These are phyloP conservation scores for Istiophorus platypterus DNA, from an alignment of 2,113 vertebrate genomes.

Conservation along the genomic window DNA sequence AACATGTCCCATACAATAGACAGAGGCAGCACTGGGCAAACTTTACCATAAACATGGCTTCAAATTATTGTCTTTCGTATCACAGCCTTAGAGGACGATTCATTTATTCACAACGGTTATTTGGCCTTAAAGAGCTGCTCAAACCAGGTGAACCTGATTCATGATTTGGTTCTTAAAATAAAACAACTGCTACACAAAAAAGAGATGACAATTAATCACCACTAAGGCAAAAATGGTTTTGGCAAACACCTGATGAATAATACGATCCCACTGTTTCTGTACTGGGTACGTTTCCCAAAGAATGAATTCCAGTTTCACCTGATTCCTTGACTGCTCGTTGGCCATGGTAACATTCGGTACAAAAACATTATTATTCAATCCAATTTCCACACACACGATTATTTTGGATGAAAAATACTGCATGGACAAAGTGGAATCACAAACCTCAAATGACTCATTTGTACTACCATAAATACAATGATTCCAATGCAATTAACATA, in stretches of 20 bases:
- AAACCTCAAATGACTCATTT: conserved; percentile 45
- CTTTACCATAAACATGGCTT: conserved; percentile 43
- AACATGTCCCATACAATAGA: conserved; percentile 68
- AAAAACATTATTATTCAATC: conserved; percentile 34
- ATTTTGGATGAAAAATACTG: conserved; percentile 59
- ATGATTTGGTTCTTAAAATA: conserved; percentile 37
- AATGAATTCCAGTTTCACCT: conserved; percentile 37
- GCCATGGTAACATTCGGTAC: neutral
- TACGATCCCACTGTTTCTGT: neutral
- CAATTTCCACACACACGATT: conserved; percentile 53
- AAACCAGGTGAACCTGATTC: conserved; percentile 46
- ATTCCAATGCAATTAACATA: conserved; percentile 42
- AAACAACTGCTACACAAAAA: conserved; percentile 19
- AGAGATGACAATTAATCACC: conserved; percentile 6
- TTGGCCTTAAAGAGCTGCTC: conserved; percentile 36
- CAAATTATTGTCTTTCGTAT: conserved; percentile 36
- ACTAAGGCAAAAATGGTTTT: conserved; percentile 56
- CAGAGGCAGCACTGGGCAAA: conserved; percentile 52
- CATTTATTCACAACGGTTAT: conserved; percentile 33
- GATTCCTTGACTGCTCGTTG: conserved; percentile 22
- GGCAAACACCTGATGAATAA: conserved; percentile 28
- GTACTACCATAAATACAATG: conserved; percentile 56
- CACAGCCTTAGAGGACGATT: conserved; percentile 29
- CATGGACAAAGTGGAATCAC: conserved; percentile 53
- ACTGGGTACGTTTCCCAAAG: conserved; percentile 3